Percentiles rank a stretch among this genome's conserved stretches.
Conservation (phyloP, 2,888 invertebrate species). For the Uloborus plumipes region DNA sequence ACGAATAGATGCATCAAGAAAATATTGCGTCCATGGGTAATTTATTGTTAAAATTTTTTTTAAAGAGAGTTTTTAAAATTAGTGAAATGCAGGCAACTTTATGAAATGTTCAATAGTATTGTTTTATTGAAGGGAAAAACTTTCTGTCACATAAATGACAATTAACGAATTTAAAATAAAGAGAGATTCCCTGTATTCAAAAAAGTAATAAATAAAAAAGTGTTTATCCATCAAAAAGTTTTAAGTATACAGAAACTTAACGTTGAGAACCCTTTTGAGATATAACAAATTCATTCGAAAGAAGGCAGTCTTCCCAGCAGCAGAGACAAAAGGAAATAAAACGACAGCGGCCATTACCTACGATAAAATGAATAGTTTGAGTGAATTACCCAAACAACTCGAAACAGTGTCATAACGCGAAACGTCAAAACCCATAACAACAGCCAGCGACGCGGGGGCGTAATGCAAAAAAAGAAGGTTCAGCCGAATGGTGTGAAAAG, state of each 20-base stretch:
- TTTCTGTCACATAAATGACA: too few relatives aligned
- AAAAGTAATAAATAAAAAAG: too few relatives aligned
- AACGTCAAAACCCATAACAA: slow-evolving; percentile 26
- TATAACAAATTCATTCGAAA: not conserved
- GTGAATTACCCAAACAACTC: not conserved
- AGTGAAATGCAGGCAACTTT: too few relatives aligned
- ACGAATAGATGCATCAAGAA: too few relatives aligned
- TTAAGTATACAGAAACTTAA: not conserved
- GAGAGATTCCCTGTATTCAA: too few relatives aligned
- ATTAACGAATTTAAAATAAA: too few relatives aligned
- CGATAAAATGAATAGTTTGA: slow-evolving; percentile 39
- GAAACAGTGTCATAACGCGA: slow-evolving; percentile 27
- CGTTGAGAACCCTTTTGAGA: not conserved
- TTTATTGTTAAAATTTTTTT: too few relatives aligned
- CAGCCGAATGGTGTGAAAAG: not conserved
- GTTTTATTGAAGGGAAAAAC: too few relatives aligned
- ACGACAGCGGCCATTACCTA: not conserved
- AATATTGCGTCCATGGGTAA: too few relatives aligned
- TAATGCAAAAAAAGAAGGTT: not conserved
- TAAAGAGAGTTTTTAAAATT: too few relatives aligned
- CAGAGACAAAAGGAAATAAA: not conserved
- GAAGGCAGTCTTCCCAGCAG: not conserved
- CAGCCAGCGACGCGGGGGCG: too few relatives aligned
- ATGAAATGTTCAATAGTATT: too few relatives aligned
- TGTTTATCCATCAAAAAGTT: not conserved